Evolutionary conservation across 2,797 vertebrate species (phyloP).

Genomic region (Sebastes paucispinis): DNA sequence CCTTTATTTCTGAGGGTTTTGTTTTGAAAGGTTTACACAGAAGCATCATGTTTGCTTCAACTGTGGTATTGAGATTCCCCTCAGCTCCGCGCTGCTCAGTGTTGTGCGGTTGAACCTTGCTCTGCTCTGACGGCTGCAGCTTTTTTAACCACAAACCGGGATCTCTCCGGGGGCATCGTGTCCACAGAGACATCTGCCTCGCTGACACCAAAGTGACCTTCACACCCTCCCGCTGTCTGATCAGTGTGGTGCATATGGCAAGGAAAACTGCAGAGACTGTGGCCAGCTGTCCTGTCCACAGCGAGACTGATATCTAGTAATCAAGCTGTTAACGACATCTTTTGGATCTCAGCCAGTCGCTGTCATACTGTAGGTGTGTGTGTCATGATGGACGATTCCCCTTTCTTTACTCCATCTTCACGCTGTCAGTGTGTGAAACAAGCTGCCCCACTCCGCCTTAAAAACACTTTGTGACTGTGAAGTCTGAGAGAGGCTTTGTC

Average conservation of each 20-base stretch:
- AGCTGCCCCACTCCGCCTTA: neutral
- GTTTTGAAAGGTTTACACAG: neutral
- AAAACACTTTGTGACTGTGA: neutral
- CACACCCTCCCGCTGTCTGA: constrained; percentile 53
- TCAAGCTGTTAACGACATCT: constrained; percentile 53
- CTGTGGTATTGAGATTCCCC: constrained; percentile 22
- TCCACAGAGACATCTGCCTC: constrained; percentile 65
- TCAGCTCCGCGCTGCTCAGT: neutral
- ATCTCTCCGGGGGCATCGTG: constrained; percentile 28
- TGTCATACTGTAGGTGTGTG: constrained; percentile 2
- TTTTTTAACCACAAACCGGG: constrained; percentile 39
- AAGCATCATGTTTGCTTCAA: neutral
- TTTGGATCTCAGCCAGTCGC: constrained; percentile 48
- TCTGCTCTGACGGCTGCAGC: constrained; percentile 19
- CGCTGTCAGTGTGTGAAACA: constrained; percentile 24
- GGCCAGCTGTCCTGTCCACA: constrained; percentile 56
- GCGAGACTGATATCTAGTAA: constrained; percentile 47
- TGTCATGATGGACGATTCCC: constrained; percentile 39
- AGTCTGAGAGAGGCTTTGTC: neutral
- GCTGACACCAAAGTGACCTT: constrained; percentile 66
- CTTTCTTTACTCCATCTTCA: constrained; percentile 31
- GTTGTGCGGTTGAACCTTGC: constrained; percentile 14
- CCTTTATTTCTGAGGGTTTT: neutral
- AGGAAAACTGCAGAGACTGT: constrained; percentile 25
- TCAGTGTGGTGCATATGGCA: constrained; percentile 43